Base-by-base conservation (phyloP, 2,113 vertebrate genomes). In the Cervus canadensis region DNA sequence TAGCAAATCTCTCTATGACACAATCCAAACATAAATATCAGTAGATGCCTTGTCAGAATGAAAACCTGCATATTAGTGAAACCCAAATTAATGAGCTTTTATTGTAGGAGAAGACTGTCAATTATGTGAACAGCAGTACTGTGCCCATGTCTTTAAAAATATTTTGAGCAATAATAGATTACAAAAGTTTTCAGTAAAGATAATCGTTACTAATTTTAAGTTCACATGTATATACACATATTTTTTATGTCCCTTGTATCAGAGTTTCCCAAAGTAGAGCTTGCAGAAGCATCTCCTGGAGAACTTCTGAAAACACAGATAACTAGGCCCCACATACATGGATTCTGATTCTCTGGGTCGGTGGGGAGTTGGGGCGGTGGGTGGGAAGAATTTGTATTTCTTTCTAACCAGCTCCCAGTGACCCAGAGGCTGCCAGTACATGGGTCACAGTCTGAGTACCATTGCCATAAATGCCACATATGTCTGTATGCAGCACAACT, bases 361-460 rank as follows among this genome's bases (percentile, higher is more conserved):
- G 2, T 11, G 14, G 3, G 1, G 6, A 7, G 16, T 6, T 0
- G 33, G 4, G n/a, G 1, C 1, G 6, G 7, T 3, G 1, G 14
- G 30, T 8, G 48, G 48, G 48, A 50, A 28, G 81, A 86, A 83
- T 26, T 8, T 19, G 14, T 26, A 40, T 17, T 56, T 79, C 45
- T 83, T 60, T 76, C 50, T 74, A 48, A 50, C 28, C 59, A 76
- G 74, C 45, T 76, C n/a, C 82, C 1, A 1, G 57, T 21, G 74
- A 5, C 71, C 3, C 14, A 2, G 9, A 15, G 26, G n/a, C 28
- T 25, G 13, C 14, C 23, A 9, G 21, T 71, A 11, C n/a, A 0
- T 1, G 11, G 60, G 30, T 28, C 9, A 1, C 3, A 12, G 30
- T 62, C 17, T 36, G 45, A 43, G 43, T 3, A 76, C 11, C 91